Base-by-base conservation (phyloP, 2,888 invertebrate species). In the Cerastoderma edule region DNA sequence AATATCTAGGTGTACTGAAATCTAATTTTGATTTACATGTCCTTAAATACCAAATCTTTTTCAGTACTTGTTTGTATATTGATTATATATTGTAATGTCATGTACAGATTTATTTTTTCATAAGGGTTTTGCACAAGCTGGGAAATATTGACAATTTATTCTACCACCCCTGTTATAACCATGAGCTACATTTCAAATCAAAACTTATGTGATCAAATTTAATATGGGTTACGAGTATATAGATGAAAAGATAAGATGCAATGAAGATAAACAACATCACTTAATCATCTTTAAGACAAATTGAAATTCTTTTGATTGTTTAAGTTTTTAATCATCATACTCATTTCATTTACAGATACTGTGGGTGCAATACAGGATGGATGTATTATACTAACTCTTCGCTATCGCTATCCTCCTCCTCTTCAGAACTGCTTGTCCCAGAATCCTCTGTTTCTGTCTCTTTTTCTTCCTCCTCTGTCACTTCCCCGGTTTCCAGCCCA, bases 361-460 rank as follows among this genome's bases (percentile, higher is more conserved):
- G n/a, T n/a, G n/a, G n/a, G n/a, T n/a, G n/a, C n/a, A n/a, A n/a
- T n/a, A n/a, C n/a, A n/a, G n/a, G n/a, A n/a, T n/a, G n/a, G n/a
- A n/a, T n/a, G n/a, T n/a, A n/a, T n/a, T n/a, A 57, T 8, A 60
- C 60, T 60, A 8, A 60, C 60, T 24, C 39, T 39, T 46, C 44
- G 24, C 28, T 46, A 6, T 44, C 39, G 13, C 44, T 56, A 19
- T 39, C 68, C n/a, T 39, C 44, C 5, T 54, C 68, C 24, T 60
- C 60, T 5, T 57, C 57, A n/a, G 50, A 50, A 22, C 35, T 60
- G 60, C 39, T 27, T 8, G 35, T n/a, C 8, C 1, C 35, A n/a
- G 60, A 39, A 35, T 35, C n/a, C n/a, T n/a, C 35, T 22, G 35
- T 19, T 19, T 32, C 32, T 22, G n/a, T 22, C 35, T 4, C 35